These are phyloP conservation scores for Champsocephalus esox DNA, from an alignment of 2,797 vertebrate genomes.

Conservation along the genomic window DNA sequence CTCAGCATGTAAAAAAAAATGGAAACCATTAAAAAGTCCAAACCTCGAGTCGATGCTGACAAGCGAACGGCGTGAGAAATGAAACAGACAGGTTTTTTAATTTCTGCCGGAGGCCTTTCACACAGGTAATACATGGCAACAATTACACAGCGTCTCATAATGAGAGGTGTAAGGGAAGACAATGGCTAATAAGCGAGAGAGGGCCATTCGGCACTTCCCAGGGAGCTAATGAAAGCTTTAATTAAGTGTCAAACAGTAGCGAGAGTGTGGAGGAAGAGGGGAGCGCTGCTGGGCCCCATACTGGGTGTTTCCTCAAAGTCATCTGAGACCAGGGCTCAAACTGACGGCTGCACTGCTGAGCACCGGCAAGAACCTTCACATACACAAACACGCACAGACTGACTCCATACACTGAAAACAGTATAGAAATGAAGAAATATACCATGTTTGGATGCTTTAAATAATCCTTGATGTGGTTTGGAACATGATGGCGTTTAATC, in stretches of 20 bases:
- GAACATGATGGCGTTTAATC: no score
- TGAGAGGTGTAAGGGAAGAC: constrained; percentile 57
- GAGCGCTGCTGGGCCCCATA: constrained; percentile 57
- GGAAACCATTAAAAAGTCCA: constrained; percentile 21
- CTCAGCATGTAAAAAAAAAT: not conserved
- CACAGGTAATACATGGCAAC: constrained; percentile 65
- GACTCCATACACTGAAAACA: no score
- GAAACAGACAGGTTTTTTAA: constrained; percentile 22
- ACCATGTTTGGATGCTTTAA: no score
- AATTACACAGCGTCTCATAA: constrained; percentile 64
- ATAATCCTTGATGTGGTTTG: no score
- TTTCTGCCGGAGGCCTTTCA: constrained; percentile 41
- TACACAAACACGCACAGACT: not conserved
- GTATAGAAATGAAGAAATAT: no score
- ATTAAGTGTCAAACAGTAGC: constrained; percentile 81
- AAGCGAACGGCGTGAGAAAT: constrained; percentile 29
- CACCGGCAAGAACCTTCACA: constrained; percentile 6
- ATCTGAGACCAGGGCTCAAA: constrained; percentile 54
- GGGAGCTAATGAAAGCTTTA: constrained; percentile 83
- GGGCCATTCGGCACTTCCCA: constrained; percentile 75
- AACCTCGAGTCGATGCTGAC: not conserved
- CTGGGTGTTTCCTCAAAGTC: constrained; percentile 77
- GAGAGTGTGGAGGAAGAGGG: constrained; percentile 44
- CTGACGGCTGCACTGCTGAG: constrained; percentile 53
- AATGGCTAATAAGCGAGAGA: constrained; percentile 63